Evolutionary conservation across 53 echinoderm and acorn worm species (phyloP), one percentile per base, ranked within the genome.

Genomic region (Holothuria leucospilota): DNA sequence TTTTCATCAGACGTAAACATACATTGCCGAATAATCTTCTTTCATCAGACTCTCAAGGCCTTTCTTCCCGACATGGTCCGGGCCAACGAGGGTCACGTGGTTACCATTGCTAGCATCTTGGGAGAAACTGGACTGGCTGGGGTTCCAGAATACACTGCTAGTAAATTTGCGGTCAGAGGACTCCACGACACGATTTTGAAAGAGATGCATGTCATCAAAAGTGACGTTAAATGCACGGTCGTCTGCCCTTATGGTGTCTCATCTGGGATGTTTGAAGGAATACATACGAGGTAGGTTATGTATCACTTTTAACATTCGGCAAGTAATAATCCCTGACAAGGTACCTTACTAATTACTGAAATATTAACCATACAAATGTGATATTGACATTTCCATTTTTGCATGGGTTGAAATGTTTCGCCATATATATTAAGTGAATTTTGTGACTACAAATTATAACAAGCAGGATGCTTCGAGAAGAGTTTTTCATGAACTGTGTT

Each of bases 141-240:
- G 5, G 91, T 97, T 52, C 85, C 91, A 64, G 98, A 97, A 78
- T 97, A 97, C 85, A 91, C 85, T 69, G 86, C 98, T 41, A 95
- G 95, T 85, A 97, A 97, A 89, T 95, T 93, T 95, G 98, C 93
- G 2, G 98, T 93, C 2, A 95, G 95, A 2, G 98, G 98, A 6
- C 88, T 97, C 62, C 93, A 97, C 67, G 98, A 97, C 24, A 30
- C 93, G 41, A 78, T 97, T 80, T 86, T 84, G 25, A 84, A 73
- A 51, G 98, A 97, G 82, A 61, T 97, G 62, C 82, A 84, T 71
- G 88, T 75, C 14, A 78, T 86, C 1, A 92, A 94, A 81, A 83
- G 74, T 53, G 95, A 93, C 29, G 93, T 97, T 27, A 89, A 97
- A 59, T 93, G 94, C 58, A 97, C 98, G 11, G 93, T 92, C 10